phyloP scores from a whole-genome alignment of 2,888 invertebrate species.

The Imbricaverruca yamaguchii region DNA sequence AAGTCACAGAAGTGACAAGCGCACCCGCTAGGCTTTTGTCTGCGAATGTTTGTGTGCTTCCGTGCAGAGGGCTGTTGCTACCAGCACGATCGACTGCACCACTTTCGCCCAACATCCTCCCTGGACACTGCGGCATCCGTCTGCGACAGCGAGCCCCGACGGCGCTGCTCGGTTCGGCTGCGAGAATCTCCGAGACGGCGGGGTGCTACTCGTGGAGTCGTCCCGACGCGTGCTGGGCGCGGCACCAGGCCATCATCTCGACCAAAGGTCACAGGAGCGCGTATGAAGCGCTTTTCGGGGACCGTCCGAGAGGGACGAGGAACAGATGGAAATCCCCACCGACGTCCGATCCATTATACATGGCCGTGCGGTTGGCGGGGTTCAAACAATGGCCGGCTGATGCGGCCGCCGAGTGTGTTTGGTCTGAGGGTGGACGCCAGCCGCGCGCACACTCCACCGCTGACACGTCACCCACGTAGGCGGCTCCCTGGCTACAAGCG shows the following conservation, averaged over 20 bases:
- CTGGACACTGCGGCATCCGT: neutral
- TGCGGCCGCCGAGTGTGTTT: neutral
- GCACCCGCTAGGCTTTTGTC: too few species aligned
- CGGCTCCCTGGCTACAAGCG: too few species aligned
- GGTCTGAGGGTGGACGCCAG: slow-evolving; percentile 1
- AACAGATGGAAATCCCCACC: neutral
- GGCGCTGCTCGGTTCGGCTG: neutral
- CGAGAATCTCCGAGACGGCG: neutral
- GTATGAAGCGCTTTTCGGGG: neutral
- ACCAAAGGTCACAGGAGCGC: too few species aligned
- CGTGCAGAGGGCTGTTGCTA: neutral
- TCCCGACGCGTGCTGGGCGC: neutral
- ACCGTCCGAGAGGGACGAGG: neutral
- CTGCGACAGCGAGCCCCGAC: neutral
- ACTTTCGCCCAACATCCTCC: neutral
- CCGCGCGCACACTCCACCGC: neutral
- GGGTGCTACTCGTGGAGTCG: neutral
- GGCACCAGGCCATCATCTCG: too few species aligned
- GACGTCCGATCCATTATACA: slow-evolving; percentile 2
- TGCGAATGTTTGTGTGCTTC: neutral
- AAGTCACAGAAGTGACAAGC: too few species aligned
- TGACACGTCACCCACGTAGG: neutral
- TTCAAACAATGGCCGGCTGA: neutral
- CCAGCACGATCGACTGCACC: neutral
- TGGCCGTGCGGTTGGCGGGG: neutral